A percentile compares a stretch with the other conserved stretches of the same genome.
Conservation (phyloP, 2,797 vertebrate species). For the Poecilia velifera region DNA sequence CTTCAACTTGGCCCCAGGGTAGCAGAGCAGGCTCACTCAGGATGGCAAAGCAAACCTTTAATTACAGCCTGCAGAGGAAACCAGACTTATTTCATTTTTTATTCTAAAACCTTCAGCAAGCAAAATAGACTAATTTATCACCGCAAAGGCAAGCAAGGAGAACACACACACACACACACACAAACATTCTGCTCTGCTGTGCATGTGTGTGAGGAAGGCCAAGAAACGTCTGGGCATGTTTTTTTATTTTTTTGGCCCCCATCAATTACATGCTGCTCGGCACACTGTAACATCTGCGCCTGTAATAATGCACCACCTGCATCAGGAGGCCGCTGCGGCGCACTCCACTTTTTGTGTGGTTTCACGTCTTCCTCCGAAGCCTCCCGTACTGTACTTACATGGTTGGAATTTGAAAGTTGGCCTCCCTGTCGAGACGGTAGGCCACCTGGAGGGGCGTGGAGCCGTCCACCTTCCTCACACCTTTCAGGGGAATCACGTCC, state of each 20-base stretch:
- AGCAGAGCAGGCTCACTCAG: neutral
- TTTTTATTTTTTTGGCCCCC: conserved; percentile 28
- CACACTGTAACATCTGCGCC: conserved; percentile 72
- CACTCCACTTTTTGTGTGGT: conserved; percentile 3
- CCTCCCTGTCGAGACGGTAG: conserved; percentile 84
- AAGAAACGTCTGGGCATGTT: conserved; percentile 73
- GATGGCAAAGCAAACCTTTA: conserved; percentile 23
- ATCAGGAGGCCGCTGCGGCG: conserved; percentile 17
- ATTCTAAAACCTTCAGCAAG: conserved; percentile 5
- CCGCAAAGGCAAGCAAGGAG: neutral
- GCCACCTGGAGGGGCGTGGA: conserved; percentile 84
- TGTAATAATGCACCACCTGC: conserved; percentile 82
- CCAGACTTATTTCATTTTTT: conserved; percentile 11
- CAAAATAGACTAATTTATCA: conserved; percentile 4
- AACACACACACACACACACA: conserved; percentile 9
- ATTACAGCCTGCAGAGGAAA: conserved; percentile 48
- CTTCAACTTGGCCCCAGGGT: neutral
- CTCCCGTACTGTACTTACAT: conserved; percentile 74
- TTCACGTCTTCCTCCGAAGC: conserved; percentile 33
- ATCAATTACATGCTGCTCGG: conserved; percentile 65
- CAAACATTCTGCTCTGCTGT: conserved; percentile 10
- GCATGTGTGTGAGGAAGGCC: conserved; percentile 26
- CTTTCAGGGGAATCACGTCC: conserved; percentile 82
- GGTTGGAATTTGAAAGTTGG: conserved; percentile 87
- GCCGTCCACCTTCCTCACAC: conserved; percentile 85